phyloP scores from a whole-genome alignment of 2,888 invertebrate species.

The Chironomus tentans region DNA sequence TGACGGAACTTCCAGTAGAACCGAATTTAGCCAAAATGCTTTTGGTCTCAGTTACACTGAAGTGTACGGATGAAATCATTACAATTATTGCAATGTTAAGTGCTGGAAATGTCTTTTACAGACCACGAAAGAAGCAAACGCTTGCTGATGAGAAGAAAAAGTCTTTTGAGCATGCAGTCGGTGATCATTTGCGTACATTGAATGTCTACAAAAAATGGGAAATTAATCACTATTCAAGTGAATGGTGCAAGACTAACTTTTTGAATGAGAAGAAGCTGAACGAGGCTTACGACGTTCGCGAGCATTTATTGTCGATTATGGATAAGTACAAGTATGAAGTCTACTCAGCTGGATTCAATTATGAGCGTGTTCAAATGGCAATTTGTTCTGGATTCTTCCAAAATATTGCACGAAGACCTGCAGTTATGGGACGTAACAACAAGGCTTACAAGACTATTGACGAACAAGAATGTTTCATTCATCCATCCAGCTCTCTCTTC shows the following conservation, averaged over 20 bases:
- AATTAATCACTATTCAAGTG: constrained; percentile 96
- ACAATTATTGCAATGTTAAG: constrained; percentile 99
- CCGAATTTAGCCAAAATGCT: constrained; percentile 97
- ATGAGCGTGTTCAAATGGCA: constrained; percentile 92
- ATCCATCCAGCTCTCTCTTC: constrained; percentile 95
- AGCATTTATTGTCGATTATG: constrained; percentile 96
- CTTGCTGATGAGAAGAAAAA: constrained; percentile 98
- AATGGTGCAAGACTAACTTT: constrained; percentile 99
- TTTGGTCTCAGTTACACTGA: constrained; percentile 96
- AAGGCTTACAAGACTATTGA: constrained; percentile 69
- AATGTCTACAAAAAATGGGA: constrained; percentile 99
- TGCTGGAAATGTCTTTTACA: constrained; percentile 96
- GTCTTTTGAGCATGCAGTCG: constrained; percentile 97
- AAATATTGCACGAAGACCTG: constrained; percentile 86
- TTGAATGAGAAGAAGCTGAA: constrained; percentile 95
- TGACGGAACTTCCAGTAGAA: constrained; percentile 99
- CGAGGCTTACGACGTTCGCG: constrained; percentile 94
- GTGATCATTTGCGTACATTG: constrained; percentile 91
- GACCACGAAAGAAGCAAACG: constrained; percentile 91
- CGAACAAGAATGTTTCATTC: constrained; percentile 59
- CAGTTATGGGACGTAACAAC: constrained; percentile 20
- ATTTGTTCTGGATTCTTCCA: constrained; percentile 98
- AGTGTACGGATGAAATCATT: constrained; percentile 95
- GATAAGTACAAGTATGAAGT: constrained; percentile 94
- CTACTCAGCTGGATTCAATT: constrained; percentile 91